Base-by-base conservation (phyloP, 2,113 vertebrate species). In the Anhinga anhinga region DNA sequence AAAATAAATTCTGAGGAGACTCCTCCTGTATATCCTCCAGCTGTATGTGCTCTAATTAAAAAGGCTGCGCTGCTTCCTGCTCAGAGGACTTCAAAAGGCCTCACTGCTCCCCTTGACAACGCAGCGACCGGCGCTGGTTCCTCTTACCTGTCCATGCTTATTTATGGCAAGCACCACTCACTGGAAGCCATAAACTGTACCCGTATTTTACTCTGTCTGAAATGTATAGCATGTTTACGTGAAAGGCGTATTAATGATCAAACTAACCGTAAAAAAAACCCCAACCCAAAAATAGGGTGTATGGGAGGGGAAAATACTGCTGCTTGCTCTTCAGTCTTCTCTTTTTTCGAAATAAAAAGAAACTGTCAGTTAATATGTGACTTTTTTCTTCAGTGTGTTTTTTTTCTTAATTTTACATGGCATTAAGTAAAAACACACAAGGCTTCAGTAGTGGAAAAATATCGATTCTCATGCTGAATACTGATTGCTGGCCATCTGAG, bases 41-140 rank as follows among this genome's bases (percentile, higher is more conserved):
- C 98, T 98, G 92, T 93, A 94, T 88, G 73, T 74, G 96, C 97
- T 96, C 97, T 98, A 98, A 98, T 98, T 98, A 98, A 98, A 98
- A 98, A 97, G 98, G 98, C 98, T 98, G 98, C 13, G 36, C 89
- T 84, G 95, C 87, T 98, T 98, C 98, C 98, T 98, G 98, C 96
- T 97, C 93, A 55, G 32, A 97, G 95, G 88, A 98, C 98, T 98
- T 98, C 98, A 98, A 98, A 98, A 98, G 98, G 72, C 94, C 86
- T 87, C 55, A 11, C 84, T 95, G 96, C 95, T 97, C 96, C 94
- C 90, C 92, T 95, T 98, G 95, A 98, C 96, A 84, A 96, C 83
- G 66, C 53, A 96, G 91, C 79, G 95, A 81, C 71, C 47, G 20
- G 76, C 62, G 62, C 96, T 96, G 83, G 86, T 62, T 94, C 78